Evolutionary conservation across 2,888 invertebrate genomes (phyloP), one percentile per base, ranked within the genome.

Genomic region (Pachydiplax longipennis): DNA sequence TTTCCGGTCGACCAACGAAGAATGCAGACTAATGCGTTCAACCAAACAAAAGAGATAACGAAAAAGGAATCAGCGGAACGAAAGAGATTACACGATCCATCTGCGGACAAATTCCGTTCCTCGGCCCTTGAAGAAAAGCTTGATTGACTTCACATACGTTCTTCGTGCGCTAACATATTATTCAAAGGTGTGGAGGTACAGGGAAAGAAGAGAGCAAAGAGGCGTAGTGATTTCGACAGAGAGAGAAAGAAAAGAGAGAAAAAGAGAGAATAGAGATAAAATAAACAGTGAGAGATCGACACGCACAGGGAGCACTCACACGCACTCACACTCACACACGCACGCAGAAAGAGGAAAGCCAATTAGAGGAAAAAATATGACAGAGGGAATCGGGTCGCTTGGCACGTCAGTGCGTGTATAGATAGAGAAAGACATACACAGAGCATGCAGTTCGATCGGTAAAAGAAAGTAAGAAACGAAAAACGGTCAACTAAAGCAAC

Each of bases 271-370:
- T 37, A 73, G 82, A 91, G 91, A 81, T 95, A 95, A 95, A 94
- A 95, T 95, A 95, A 95, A 95, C 95, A 95, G 95, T 95, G 95
- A 95, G 95, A 95, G 95, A 95, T 95, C 95, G 95, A 94, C 94
- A 95, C 95, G 95, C 95, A 95, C 94, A 95, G 95, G 94, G 94
- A 31, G 22, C 31, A 80, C 37, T 44, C 53, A 87, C 37, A 18
- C 53, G n/a, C 61, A 65, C 87, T 12, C 90, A 31, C 35, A 53
- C 31, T 80, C 61, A 80, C 90, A 90, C 73, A 90, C 81, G 58
- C 61, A 82, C 58, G 73, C 53, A 90, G 65, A 91, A 91, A 83
- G 82, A 91, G 87, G 80, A 91, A 91, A 58, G 87, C 82, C 80
- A 90, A 91, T 81, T 35, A 90, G 65, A 87, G 82, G 31, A 91